A percentile compares a stretch with the other conserved stretches of the same genome.
These are phyloP conservation scores for Galleria mellonella DNA, from an alignment of 1,140 invertebrate species.

Conservation along the genomic window DNA sequence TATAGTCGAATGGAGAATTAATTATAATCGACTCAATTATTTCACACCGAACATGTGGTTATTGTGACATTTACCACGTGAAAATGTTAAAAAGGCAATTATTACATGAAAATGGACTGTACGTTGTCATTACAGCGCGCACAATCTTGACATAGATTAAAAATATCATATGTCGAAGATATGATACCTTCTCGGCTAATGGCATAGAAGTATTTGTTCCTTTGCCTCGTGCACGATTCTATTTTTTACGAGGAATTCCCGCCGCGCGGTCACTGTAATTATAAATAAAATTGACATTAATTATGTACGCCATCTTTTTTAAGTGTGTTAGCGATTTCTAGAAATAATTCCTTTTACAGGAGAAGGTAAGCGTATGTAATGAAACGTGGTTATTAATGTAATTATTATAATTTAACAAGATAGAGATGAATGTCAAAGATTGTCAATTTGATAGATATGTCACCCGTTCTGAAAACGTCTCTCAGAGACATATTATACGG, in stretches of 20 bases:
- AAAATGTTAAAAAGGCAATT: too few species aligned
- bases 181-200: conserved; percentile 1
- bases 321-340: conserved; percentile 65
- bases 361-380: conserved; percentile 23
- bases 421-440: conserved; percentile 19
- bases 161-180: not conserved
- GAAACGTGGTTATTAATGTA: conserved; percentile 24
- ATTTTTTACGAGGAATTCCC: not conserved
- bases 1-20: too few species aligned
- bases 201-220: conserved; percentile 2
- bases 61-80: too few species aligned
- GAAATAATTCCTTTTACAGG: conserved; percentile 46
- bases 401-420: conserved; percentile 40
- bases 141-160: not conserved
- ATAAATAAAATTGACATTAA: conserved; percentile 71
- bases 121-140: too few species aligned
- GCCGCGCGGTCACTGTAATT: conserved; percentile 32
- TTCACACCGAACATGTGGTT: too few species aligned
- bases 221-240: not conserved
- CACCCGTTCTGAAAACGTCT: too few species aligned
- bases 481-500: too few species aligned
- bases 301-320: conserved; percentile 33
- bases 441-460: not conserved
- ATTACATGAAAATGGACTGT: too few species aligned
- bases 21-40: too few species aligned